Base-by-base conservation (phyloP, 2,888 invertebrate genomes). In the Nezara viridula region DNA sequence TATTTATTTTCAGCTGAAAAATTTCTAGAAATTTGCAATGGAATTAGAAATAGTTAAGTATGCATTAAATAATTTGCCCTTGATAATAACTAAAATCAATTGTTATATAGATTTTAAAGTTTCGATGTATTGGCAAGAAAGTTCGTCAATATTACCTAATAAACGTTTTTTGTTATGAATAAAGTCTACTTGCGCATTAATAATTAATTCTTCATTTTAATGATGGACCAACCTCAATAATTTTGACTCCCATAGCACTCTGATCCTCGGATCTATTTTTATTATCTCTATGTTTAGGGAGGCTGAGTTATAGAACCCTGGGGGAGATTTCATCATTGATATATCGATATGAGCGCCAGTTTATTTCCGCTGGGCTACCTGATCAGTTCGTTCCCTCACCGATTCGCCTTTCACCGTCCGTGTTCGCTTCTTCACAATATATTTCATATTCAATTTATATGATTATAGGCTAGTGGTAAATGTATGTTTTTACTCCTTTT, bases 251-350 rank as follows among this genome's bases (percentile, higher is more conserved):
- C n/a, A 7, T 0, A 7, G 6, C 27, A 37, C 21, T 37, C 37
- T 14, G n/a, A n/a, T 44, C 81, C 21, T 14, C 14, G 0, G 81
- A 24, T 44, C 44, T 47, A 81, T 81, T 81, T 77, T 81, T 81
- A 81, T 47, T n/a, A 81, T 81, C 81, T 44, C 19, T 40, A 81
- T 81, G 44, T 44, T 81, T 2, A 5, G 10, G 14, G n/a, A 81
- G 81, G 16, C 44, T 81, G 81, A 81, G 81, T 44, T 44, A 81
- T 40, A 47, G 81, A 47, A 16, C 44, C 81, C 44, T 44, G 32
- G 81, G 81, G 81, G 44, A 44, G 81, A 81, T 81, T 81, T 44
- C 44, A 81, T 81, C 81, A 81, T 81, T 44, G 81, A 81, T 81
- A 81, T 14, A 44, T 81, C n/a, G 44, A 44, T 81, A 47, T 81